These are phyloP conservation scores for Ctenopoma kingsleyae DNA, from an alignment of 2,797 vertebrate species.

Conservation along the genomic window DNA sequence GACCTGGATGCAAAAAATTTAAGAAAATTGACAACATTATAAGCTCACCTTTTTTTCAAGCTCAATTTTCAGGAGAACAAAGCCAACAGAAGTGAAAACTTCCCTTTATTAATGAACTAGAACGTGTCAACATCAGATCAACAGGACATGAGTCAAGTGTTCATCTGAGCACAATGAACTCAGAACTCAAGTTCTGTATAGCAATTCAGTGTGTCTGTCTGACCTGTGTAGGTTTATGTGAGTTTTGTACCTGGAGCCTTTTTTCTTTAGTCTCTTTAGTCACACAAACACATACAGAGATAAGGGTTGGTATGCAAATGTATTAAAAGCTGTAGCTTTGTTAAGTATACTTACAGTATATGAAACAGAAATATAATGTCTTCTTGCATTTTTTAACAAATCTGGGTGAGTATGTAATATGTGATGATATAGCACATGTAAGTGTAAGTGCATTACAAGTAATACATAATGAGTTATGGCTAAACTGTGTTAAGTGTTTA, in stretches of 20 bases:
- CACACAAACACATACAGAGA: no score
- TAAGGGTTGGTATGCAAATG: no score
- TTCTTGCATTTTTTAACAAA: neutral
- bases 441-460: neutral
- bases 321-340: no score
- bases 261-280: neutral
- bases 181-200: neutral
- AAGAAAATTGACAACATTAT: neutral
- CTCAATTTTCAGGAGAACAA: neutral
- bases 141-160: constrained; percentile 18
- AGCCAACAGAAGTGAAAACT: constrained; percentile 6
- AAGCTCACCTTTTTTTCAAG: neutral
- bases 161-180: constrained; percentile 11
- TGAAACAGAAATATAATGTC: neutral
- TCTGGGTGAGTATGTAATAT: neutral
- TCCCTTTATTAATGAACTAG: neutral
- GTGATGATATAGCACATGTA: no score
- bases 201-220: constrained; percentile 1
- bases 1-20: neutral
- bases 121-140: constrained; percentile 5
- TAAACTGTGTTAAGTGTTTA: neutral
- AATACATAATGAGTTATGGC: neutral
- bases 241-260: neutral
- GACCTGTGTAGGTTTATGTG: neutral
- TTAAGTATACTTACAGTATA: no score